Base-by-base conservation (phyloP, 2,888 invertebrate species). In the Hirtodrosophila duncani region DNA sequence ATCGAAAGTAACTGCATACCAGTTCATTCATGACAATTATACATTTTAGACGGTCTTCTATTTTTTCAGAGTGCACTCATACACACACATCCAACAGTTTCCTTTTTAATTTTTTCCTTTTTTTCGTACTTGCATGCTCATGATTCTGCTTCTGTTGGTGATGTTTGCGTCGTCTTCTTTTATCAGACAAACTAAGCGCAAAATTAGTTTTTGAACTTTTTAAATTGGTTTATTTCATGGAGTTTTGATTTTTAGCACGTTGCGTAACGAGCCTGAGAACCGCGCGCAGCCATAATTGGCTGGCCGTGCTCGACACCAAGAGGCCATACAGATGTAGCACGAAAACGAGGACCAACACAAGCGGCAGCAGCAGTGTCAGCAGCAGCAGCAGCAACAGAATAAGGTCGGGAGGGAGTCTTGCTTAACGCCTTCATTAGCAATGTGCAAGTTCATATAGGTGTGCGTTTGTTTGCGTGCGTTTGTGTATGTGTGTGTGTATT, bases 131-230 rank as follows among this genome's bases (percentile, higher is more conserved):
- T 30, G 42, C 53, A 31, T 24, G 50, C 36, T n/a, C 21, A 49
- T 36, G 52, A 39, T 38, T 39, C 31, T 24, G 10, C n/a, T 7
- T 18, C 18, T 10, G 14, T 14, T 18, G 31, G 13, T 17, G 31
- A 3, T 18, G 14, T 36, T 27, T 59, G 23, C 71, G 51, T 56
- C 77, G 63, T 57, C 75, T 72, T 68, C 77, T 72, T 75, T 72
- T 77, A 72, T 72, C 72, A 77, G 67, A 71, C 72, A 81, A 81
- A 70, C 81, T 77, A 81, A 81, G 83, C 82, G 83, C 81, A 81
- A 83, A 83, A 83, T 83, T 83, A 83, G 81, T 83, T 83, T 83
- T 80, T 71, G 60, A 82, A 82, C 71, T 83, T 82, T 80, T 74
- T 72, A 82, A 81, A 82, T 75, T 82, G 80, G 79, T 72, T 82